Evolutionary conservation across 2,797 vertebrate genomes (phyloP).

Genomic region (Danio kyathit): DNA sequence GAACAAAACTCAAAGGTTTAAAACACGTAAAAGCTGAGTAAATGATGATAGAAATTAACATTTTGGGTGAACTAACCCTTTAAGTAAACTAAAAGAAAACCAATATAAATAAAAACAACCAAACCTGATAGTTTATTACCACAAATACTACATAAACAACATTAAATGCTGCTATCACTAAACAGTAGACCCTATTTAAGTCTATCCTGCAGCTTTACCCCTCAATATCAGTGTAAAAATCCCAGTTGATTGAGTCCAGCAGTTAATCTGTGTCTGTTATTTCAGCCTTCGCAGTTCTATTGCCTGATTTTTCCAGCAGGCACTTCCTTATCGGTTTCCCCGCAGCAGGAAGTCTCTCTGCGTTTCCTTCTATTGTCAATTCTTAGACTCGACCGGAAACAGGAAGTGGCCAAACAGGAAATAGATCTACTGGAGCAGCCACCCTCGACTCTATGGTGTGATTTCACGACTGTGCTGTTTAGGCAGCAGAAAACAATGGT

Average conservation of each 20-base stretch:
- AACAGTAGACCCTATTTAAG: not conserved
- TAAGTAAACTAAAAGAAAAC: too few relatives aligned
- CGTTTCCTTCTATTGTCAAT: conserved; percentile 92
- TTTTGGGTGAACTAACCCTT: too few relatives aligned
- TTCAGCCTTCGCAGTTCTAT: conserved; percentile 22
- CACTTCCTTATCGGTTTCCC: conserved; percentile 81
- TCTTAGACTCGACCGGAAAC: conserved; percentile 83
- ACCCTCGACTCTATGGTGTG: conserved; percentile 30
- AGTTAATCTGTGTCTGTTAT: conserved; percentile 6
- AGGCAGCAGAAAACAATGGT: not conserved
- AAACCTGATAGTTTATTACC: too few relatives aligned
- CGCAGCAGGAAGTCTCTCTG: conserved; percentile 84
- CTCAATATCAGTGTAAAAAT: not conserved
- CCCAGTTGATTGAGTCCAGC: not conserved
- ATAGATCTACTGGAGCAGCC: conserved; percentile 32
- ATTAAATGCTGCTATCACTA: not conserved
- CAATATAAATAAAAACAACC: too few relatives aligned
- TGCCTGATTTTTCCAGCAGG: conserved; percentile 23
- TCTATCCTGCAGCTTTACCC: not conserved
- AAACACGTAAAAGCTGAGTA: too few relatives aligned
- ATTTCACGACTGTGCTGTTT: not conserved
- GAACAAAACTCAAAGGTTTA: too few relatives aligned
- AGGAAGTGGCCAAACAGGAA: conserved; percentile 79
- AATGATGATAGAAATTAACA: too few relatives aligned
- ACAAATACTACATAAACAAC: too few relatives aligned